phyloP scores from a whole-genome alignment of 2,797 vertebrate genomes.

The Masticophis lateralis region DNA sequence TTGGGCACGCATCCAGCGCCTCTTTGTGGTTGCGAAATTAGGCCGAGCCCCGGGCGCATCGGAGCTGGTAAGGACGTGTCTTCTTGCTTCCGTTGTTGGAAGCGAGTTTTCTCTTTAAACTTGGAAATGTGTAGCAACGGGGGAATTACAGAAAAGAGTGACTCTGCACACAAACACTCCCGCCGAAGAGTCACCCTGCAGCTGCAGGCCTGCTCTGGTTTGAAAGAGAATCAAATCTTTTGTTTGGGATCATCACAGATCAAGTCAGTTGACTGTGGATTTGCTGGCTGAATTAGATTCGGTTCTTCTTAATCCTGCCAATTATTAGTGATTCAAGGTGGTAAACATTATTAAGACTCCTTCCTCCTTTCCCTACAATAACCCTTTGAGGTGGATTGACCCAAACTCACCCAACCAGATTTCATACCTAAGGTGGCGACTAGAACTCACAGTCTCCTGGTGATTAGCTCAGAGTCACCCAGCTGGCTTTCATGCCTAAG shows the following conservation, averaged over 20 bases:
- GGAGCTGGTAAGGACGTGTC: constrained; percentile 76
- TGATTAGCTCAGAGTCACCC: too few species aligned
- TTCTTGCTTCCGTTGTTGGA: too few species aligned
- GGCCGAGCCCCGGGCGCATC: constrained; percentile 79
- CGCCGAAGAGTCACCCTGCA: neutral
- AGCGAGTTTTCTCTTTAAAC: too few species aligned
- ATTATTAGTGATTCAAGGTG: neutral
- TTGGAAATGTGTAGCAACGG: neutral
- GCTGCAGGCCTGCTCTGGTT: neutral
- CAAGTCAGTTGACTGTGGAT: neutral
- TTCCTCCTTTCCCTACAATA: neutral
- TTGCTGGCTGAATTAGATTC: neutral
- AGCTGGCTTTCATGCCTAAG: too few species aligned
- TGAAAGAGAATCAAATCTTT: neutral
- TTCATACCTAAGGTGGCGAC: too few species aligned
- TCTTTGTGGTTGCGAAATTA: constrained; percentile 84
- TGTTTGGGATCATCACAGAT: neutral
- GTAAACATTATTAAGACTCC: neutral
- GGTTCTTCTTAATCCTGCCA: neutral
- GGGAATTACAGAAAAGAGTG: too few species aligned
- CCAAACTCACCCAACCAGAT: neutral
- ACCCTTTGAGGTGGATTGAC: neutral
- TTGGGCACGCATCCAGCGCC: constrained; percentile 89
- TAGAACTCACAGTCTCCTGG: too few species aligned
- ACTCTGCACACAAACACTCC: rapidly evolving